A percentile compares a stretch with the other conserved stretches of the same genome.
These are phyloP conservation scores for Leptopilina boulardi DNA, from an alignment of 1,140 invertebrate genomes.

Conservation along the genomic window DNA sequence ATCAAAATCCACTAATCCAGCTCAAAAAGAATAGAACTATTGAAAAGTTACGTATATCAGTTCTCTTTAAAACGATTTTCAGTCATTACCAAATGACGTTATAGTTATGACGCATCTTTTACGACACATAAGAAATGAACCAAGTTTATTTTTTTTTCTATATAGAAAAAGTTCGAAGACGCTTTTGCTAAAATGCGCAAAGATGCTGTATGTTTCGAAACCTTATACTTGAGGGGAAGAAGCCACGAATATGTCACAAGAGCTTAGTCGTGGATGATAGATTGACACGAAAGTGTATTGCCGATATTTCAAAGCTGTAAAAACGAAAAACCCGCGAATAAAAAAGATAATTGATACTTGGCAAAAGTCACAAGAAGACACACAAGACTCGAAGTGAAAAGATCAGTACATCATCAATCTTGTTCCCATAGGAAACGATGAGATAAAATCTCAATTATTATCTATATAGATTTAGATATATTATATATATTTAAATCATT, in stretches of 20 bases:
- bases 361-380: not conserved
- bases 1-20: too few relatives aligned
- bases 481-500: not conserved
- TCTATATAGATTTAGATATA: not conserved
- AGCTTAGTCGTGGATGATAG: constrained; percentile 26
- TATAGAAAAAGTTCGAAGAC: not conserved
- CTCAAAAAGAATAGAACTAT: too few relatives aligned
- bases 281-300: constrained; percentile 28
- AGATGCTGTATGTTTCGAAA: not conserved
- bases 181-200: constrained; percentile 11
- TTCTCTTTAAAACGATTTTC: not conserved
- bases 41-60: not conserved
- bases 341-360: constrained; percentile 26
- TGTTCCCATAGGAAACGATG: not conserved
- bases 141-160: not conserved
- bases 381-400: not conserved
- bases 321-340: constrained; percentile 18
- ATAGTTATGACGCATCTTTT: not conserved
- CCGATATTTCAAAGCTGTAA: constrained; percentile 26
- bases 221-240: not conserved
- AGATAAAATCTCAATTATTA: constrained; percentile 10
- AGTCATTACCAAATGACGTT: not conserved
- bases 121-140: not conserved
- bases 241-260: constrained; percentile 29
- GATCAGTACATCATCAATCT: constrained; percentile 20